Base-by-base conservation (phyloP, 2,797 vertebrate species). In the Telmatherina bonti region DNA sequence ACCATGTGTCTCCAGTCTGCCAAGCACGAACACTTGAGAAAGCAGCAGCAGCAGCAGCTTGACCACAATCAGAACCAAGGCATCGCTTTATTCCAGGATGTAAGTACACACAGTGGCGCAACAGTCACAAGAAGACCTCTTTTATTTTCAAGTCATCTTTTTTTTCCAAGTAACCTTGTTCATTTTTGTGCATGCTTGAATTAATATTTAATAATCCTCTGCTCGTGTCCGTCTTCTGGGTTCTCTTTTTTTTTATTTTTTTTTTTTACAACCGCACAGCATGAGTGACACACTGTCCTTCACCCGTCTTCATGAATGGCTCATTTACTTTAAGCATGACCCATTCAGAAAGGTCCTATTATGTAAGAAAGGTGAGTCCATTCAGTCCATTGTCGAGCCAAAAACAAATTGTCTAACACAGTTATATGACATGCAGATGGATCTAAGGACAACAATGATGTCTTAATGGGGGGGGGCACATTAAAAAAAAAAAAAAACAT, bases 1-100 rank as follows among this genome's bases (percentile, higher is more conserved):
- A 93, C 95, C n/a, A 94, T 95, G 93, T 96, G 96, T 89, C 92
- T 96, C 36, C 93, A 95, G 61, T 93, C 94, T 51, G 92, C 93
- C 57, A 95, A 96, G 51, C 91, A 91, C 26, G 85, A 94, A 6
- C 92, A 91, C 86, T 26, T 82, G 79, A 88, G 76, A 36, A 93
- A 69, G 53, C 85, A 84, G 85, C 89, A 69, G 53, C 85, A 84
- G 85, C 89, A 85, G 53, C 82, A 80, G 83, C 86, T 61, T 53
- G 81, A 91, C 79, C 87, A 57, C 72, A 93, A 89, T 63, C 92
- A 92, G 5, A 91, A 92, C 26, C 92, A 92, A 79, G 89, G 94
- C 88, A 80, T 92, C 58, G 81, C 94, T 30, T 92, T 96, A 41
- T 94, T 96, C 59, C 95, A 95, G 55, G 96, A 96, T 65, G 96